Conservation (phyloP, 2,797 vertebrate species). For the Allobates femoralis region DNA sequence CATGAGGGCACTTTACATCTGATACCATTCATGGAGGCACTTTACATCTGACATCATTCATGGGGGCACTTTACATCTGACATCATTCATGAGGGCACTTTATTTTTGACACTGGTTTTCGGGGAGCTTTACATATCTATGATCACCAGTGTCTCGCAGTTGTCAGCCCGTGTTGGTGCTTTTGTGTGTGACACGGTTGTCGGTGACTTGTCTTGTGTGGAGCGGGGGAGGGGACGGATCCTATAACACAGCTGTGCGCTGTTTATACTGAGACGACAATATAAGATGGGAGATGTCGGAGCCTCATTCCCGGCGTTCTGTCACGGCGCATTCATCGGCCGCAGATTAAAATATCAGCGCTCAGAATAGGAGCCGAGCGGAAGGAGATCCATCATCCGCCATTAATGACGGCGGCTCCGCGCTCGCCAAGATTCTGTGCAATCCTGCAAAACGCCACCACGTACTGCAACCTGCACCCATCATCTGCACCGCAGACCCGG, state of each 20-base stretch:
- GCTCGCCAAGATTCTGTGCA: too few species aligned
- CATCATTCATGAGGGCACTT: neutral
- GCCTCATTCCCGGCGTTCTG: slow-evolving; percentile 82
- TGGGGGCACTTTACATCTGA: neutral
- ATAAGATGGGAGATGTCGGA: slow-evolving; percentile 84
- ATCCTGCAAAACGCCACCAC: too few species aligned
- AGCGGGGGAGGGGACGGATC: slow-evolving; percentile 69
- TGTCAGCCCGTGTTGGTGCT: too few species aligned
- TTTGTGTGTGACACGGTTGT: too few species aligned
- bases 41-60: neutral
- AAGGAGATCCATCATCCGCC: slow-evolving; percentile 83
- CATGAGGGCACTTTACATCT: neutral
- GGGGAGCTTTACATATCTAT: neutral
- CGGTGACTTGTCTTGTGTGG: slow-evolving; percentile 46
- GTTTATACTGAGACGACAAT: slow-evolving; percentile 83
- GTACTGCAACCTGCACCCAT: neutral
- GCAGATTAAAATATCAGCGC: slow-evolving; percentile 82
- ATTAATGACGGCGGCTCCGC: slow-evolving; percentile 77
- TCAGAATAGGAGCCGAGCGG: slow-evolving; percentile 83
- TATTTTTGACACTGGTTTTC: neutral
- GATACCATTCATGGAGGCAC: neutral
- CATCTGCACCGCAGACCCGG: neutral
- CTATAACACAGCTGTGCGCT: slow-evolving; percentile 85
- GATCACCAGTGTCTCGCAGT: neutral
- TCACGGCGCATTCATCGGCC: slow-evolving; percentile 69